phyloP scores from a whole-genome alignment of 53 echinoderm and acorn worm species.

The Arbacia lixula region DNA sequence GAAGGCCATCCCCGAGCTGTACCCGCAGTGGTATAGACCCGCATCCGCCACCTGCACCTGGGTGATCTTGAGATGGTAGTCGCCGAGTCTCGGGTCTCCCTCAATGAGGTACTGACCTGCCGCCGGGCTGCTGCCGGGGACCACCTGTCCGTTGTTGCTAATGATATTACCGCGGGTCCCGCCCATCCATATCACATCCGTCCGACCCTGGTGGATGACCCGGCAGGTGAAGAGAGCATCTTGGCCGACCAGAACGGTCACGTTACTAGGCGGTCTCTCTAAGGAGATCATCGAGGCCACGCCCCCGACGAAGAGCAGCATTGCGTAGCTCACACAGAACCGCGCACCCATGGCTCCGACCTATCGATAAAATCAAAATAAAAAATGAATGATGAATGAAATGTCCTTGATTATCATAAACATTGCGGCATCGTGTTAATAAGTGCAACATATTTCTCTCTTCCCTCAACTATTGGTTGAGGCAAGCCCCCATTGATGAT shows the following conservation, averaged over 20 bases:
- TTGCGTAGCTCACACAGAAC: no score
- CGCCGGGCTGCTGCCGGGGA: background rate
- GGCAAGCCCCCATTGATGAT: no score
- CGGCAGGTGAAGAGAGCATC: conserved; percentile 37
- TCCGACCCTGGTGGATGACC: background rate
- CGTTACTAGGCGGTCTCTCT: conserved; percentile 1
- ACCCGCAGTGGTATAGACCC: conserved; percentile 70
- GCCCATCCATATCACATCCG: background rate
- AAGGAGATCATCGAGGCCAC: background rate
- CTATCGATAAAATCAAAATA: no score
- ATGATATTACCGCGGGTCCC: background rate
- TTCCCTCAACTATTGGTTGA: no score
- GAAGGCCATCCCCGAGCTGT: conserved; percentile 30
- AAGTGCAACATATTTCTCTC: no score
- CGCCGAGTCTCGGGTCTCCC: conserved; percentile 49
- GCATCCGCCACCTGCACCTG: conserved; percentile 56
- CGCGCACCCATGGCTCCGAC: no score
- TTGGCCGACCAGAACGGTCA: conserved; percentile 2
- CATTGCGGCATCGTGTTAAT: no score
- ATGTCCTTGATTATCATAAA: no score
- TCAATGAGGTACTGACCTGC: conserved; percentile 35
- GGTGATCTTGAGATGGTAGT: conserved; percentile 67
- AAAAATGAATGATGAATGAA: no score
- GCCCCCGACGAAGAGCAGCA: background rate
- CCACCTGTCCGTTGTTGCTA: background rate